Percentiles rank a stretch among this genome's conserved stretches.
Evolutionary conservation across 92 coral and sea anemone species (phyloP).

Genomic region (Siderastrea siderea): DNA sequence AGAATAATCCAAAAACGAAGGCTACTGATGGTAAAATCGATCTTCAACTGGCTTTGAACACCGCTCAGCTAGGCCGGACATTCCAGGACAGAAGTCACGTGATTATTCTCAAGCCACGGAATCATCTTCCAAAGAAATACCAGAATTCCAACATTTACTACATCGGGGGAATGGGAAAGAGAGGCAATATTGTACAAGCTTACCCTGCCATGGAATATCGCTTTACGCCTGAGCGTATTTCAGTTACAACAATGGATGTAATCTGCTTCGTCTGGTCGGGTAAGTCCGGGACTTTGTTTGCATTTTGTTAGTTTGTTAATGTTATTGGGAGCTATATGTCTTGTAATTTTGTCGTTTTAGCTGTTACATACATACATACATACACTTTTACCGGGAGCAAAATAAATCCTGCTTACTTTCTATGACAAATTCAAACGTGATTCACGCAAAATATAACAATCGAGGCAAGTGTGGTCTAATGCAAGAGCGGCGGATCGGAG

Average conservation of each 20-base stretch:
- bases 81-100: background rate
- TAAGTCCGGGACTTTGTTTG: background rate
- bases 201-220: constrained; percentile 23
- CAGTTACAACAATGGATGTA: constrained; percentile 42
- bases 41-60: constrained; percentile 45
- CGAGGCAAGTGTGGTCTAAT: too few species aligned
- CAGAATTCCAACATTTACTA: background rate
- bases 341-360: too few species aligned
- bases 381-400: too few species aligned
- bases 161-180: background rate
- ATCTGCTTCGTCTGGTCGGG: constrained; percentile 49
- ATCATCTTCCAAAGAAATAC: constrained; percentile 25
- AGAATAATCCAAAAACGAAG: background rate
- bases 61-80: constrained; percentile 45
- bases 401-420: too few species aligned
- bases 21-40: constrained; percentile 25
- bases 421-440: too few species aligned
- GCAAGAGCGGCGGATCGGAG: too few species aligned
- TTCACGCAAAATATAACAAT: too few species aligned
- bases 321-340: too few species aligned
- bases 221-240: constrained; percentile 18
- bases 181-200: constrained; percentile 44
- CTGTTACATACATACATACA: too few species aligned
- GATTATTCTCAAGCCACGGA: constrained; percentile 1
- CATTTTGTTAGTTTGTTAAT: too few species aligned